These are phyloP conservation scores for Lasioglossum marginatum DNA, from an alignment of 2,888 invertebrate genomes.

Conservation along the genomic window DNA sequence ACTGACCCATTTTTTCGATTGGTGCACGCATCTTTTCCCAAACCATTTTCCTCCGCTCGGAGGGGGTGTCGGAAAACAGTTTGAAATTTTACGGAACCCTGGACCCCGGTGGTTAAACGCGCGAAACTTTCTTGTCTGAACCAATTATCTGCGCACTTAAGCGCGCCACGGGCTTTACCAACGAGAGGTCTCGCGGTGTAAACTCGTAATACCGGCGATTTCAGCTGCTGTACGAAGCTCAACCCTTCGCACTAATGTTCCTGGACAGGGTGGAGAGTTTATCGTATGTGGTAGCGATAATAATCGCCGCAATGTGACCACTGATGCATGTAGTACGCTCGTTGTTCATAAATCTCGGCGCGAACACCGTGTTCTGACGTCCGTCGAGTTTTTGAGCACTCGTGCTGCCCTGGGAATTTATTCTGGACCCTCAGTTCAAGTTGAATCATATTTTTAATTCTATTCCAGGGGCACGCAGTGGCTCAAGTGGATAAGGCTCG, in stretches of 20 bases:
- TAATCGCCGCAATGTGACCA: slow-evolving; percentile 21
- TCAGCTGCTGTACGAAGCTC: slow-evolving; percentile 9
- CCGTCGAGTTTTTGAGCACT: not conserved
- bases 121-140: slow-evolving; percentile 48
- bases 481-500: too few relatives aligned
- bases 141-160: slow-evolving; percentile 54
- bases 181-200: slow-evolving; percentile 13
- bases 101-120: not conserved
- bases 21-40: not conserved
- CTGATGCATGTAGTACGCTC: not conserved
- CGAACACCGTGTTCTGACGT: not conserved
- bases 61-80: not conserved
- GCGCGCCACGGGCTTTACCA: slow-evolving; percentile 17
- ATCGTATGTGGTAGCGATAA: slow-evolving; percentile 18
- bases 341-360: slow-evolving; percentile 28
- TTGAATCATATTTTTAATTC: too few relatives aligned
- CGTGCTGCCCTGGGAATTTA: not conserved
- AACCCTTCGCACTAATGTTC: slow-evolving; percentile 7
- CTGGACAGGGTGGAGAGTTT: slow-evolving; percentile 1
- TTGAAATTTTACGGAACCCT: slow-evolving; percentile 21
- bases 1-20: slow-evolving; percentile 43
- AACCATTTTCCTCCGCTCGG: not conserved
- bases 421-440: not conserved
- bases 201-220: slow-evolving; percentile 56
- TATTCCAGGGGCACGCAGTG: too few relatives aligned